Evolutionary conservation across 1,140 invertebrate genomes (phyloP), one percentile per base, ranked within the genome.

Genomic region (Drosophila saltans): DNA sequence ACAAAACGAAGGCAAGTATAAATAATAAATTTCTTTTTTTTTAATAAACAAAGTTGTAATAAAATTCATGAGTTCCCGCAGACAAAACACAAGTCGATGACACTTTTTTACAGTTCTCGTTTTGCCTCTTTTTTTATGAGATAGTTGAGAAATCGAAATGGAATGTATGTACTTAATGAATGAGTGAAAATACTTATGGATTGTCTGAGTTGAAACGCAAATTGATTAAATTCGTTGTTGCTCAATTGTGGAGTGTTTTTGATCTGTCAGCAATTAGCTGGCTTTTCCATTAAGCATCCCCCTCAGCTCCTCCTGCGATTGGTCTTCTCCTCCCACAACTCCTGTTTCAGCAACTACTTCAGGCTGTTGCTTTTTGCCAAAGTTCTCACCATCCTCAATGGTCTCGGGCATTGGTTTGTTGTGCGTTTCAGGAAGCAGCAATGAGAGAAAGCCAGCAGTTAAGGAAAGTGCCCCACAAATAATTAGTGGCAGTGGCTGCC

Each of bases 341-440:
- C 28, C 64, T 43, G 39, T 59, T 6, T 65, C 68, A 0, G 67
- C 60, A 2, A 16, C 9, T 1, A 24, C 26, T 7, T 39, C 28
- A 0, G 63, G 9, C 7, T 67, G 60, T 9, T 11, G n/a, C 28
- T 74, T 78, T 64, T 92, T 92, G 92, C 95, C 96, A 88, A 96
- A 96, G 9, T 93, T 91, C 92, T 96, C 95, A 0, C 95, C 95
- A 83, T 96, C 96, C 78, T 94, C 94, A 69, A 96, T 95, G 1
- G 96, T 95, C 81, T 97, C 96, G 5, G 96, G 96, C 79, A 97
- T 92, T 74, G 95, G 95, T 80, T 94, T 95, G 67, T 96, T 95
- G 1, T 95, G 91, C 1, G 96, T 97, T 93, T 97, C 96, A 0
- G 96, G 96, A 64, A 97, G 93, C 11, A 96, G 84, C 9, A 97